Conservation (phyloP, 1,140 invertebrate species). For the Rhagoletis zephyria region DNA sequence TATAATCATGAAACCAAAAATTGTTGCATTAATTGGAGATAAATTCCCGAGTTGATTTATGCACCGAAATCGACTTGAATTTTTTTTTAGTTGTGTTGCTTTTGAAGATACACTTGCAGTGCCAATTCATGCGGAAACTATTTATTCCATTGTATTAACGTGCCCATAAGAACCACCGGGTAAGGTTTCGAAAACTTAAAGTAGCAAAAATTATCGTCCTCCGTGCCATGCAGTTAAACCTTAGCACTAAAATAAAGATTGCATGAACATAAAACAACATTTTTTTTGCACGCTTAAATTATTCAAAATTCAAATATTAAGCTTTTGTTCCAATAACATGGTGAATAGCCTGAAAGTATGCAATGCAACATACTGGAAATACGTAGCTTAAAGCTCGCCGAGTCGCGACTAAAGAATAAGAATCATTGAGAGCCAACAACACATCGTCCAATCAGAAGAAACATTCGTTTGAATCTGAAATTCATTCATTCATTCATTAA, state of each 20-base stretch:
- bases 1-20: too few species aligned
- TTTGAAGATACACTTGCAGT: too few species aligned
- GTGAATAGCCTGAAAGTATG: conserved; percentile 18
- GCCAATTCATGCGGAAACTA: too few species aligned
- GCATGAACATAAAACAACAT: neutral
- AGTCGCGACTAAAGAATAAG: neutral
- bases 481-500: conserved; percentile 47
- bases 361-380: neutral
- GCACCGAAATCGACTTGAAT: too few species aligned
- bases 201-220: too few species aligned
- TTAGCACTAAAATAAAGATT: neutral
- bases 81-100: too few species aligned
- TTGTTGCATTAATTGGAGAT: too few species aligned
- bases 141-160: too few species aligned
- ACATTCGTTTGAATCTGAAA: neutral
- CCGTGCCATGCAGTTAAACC: neutral
- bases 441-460: neutral
- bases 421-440: neutral
- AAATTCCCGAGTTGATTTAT: too few species aligned
- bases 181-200: too few species aligned
- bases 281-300: too few species aligned
- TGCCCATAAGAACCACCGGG: too few species aligned
- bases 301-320: neutral
- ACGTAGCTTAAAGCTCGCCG: neutral
- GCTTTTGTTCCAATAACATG: neutral